phyloP scores from a whole-genome alignment of 2,113 vertebrate species.

The Cervus canadensis region DNA sequence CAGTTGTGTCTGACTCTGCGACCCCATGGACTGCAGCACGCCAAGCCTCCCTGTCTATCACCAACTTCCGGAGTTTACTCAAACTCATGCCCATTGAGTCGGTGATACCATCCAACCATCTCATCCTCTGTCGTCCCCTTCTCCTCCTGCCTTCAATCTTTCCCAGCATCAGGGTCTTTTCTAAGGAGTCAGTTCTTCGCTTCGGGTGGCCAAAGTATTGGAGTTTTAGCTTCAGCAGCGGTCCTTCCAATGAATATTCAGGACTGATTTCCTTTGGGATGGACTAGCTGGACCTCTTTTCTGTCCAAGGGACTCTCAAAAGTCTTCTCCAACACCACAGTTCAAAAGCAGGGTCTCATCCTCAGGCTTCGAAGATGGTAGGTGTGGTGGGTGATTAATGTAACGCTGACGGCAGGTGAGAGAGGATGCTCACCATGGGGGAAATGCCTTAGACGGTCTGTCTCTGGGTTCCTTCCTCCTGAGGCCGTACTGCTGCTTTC shows the following conservation, averaged over 20 bases:
- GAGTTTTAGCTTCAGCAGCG: neutral
- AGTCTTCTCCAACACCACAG: neutral
- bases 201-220: neutral
- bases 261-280: neutral
- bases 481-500: neutral
- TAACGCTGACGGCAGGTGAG: accelerated
- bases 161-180: neutral
- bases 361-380: neutral
- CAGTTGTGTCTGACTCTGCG: accelerated
- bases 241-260: neutral
- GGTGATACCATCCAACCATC: neutral
- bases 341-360: neutral
- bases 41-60: neutral
- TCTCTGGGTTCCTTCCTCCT: neutral
- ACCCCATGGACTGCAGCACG: neutral
- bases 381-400: accelerated
- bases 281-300: neutral
- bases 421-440: accelerated
- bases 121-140: neutral
- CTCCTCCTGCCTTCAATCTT: neutral
- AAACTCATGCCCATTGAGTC: neutral
- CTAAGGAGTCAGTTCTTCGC: neutral
- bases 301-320: neutral
- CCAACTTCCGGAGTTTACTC: neutral
- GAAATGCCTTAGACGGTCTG: neutral